Conservation (phyloP, 2,888 invertebrate genomes). For the Pseudococcus viburni region DNA sequence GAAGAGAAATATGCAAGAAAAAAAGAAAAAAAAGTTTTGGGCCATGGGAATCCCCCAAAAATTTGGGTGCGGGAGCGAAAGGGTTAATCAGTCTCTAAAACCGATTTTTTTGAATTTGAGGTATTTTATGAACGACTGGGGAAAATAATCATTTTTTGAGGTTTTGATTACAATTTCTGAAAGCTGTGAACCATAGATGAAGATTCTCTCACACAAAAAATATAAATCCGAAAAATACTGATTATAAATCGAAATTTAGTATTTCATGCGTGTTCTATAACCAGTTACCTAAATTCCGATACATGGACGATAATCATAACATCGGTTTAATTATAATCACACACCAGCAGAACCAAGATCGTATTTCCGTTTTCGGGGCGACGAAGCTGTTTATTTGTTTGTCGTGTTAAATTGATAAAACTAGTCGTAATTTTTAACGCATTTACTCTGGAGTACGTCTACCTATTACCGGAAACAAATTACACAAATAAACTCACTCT, state of each 20-base stretch:
- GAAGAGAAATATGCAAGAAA: no score
- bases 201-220: not conserved
- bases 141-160: no score
- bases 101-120: no score
- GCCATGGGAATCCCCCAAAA: no score
- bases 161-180: no score
- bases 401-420: not conserved
- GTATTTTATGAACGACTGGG: no score
- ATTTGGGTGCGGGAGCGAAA: no score
- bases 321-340: constrained; percentile 1
- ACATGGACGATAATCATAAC: not conserved
- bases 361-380: not conserved
- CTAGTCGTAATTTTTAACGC: not conserved
- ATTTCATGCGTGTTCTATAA: not conserved
- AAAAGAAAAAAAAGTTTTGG: no score
- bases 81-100: no score
- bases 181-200: no score
- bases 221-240: not conserved
- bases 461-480: constrained; percentile 14
- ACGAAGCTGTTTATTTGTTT: not conserved
- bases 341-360: not conserved
- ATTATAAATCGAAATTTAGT: constrained; percentile 7
- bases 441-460: not conserved
- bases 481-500: constrained; percentile 25
- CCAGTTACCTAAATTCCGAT: constrained; percentile 24